Evolutionary conservation across 2,797 vertebrate genomes (phyloP).

Genomic region (Syngnathus rostellatus): DNA sequence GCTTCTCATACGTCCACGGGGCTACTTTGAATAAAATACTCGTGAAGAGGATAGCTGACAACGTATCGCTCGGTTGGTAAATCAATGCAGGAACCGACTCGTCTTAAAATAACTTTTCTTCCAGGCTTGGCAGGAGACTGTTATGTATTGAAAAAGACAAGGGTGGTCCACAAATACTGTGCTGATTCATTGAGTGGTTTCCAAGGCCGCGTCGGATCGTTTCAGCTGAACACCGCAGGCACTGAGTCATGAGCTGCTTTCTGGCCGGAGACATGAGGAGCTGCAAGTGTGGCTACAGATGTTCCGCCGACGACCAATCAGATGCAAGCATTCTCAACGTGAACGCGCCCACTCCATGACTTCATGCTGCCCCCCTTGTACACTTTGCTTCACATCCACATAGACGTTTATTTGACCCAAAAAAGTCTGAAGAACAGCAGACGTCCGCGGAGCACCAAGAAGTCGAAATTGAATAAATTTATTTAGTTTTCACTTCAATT

Average conservation of each 20-base stretch:
- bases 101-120: not conserved
- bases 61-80: not conserved
- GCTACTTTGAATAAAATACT: constrained; percentile 28
- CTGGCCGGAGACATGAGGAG: constrained; percentile 50
- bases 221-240: constrained; percentile 10
- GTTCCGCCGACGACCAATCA: constrained; percentile 57
- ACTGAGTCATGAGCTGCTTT: constrained; percentile 41
- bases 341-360: constrained; percentile 37
- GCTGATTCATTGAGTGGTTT: not conserved
- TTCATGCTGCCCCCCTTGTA: constrained; percentile 57
- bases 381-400: not conserved
- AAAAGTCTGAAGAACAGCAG: too few species aligned
- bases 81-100: not conserved
- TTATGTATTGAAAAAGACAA: not conserved
- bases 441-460: too few species aligned
- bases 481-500: too few species aligned
- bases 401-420: too few species aligned
- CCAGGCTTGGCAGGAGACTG: not conserved
- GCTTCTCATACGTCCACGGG: constrained; percentile 47
- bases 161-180: not conserved
- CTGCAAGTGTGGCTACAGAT: constrained; percentile 65
- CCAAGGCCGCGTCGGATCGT: not conserved
- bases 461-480: too few species aligned
- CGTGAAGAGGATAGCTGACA: not conserved
- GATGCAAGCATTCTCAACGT: constrained; percentile 19